A percentile compares a stretch with the other conserved stretches of the same genome.
These are phyloP conservation scores for Cerastis leucographa DNA, from an alignment of 2,888 invertebrate genomes.

Conservation along the genomic window DNA sequence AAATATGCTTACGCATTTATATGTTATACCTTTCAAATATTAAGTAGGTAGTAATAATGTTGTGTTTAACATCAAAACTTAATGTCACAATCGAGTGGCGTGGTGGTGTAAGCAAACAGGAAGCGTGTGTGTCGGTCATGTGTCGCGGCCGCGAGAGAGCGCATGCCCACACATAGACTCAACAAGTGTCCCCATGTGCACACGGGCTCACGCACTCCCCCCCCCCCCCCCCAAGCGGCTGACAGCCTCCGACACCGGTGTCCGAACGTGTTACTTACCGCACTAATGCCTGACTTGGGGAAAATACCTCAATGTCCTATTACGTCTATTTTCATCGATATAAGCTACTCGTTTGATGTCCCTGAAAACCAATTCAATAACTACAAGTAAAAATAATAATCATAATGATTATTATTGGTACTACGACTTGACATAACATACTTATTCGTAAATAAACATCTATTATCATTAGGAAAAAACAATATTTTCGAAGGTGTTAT, in stretches of 20 bases:
- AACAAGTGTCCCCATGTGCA: conserved; percentile 89
- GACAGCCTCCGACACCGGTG: conserved; percentile 62
- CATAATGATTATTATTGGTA: conserved; percentile 32
- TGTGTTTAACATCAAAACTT: conserved; percentile 35
- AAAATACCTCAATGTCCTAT: conserved; percentile 47
- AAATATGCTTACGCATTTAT: conserved; percentile 23
- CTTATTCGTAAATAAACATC: conserved; percentile 21
- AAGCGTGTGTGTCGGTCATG: conserved; percentile 56
- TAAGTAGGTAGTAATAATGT: conserved; percentile 28
- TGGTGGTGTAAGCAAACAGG: conserved; percentile 47
- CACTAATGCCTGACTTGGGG: conserved; percentile 56
- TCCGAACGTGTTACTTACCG: conserved; percentile 69
- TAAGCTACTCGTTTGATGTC: conserved; percentile 35
- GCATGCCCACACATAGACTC: conserved; percentile 82
- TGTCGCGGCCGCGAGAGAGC: conserved; percentile 67
- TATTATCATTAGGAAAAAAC: conserved; percentile 27
- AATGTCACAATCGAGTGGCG: conserved; percentile 36
- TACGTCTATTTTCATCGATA: conserved; percentile 37
- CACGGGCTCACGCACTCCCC: conserved; percentile 56
- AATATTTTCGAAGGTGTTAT: conserved; percentile 22
- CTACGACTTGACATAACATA: neutral
- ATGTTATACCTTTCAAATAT: conserved; percentile 12
- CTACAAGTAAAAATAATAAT: conserved; percentile 29
- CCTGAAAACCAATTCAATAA: conserved; percentile 36
- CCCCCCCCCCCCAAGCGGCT: conserved; percentile 41